Evolutionary conservation across 2,888 invertebrate genomes (phyloP).

Genomic region (Hemistola chrysoprasaria): DNA sequence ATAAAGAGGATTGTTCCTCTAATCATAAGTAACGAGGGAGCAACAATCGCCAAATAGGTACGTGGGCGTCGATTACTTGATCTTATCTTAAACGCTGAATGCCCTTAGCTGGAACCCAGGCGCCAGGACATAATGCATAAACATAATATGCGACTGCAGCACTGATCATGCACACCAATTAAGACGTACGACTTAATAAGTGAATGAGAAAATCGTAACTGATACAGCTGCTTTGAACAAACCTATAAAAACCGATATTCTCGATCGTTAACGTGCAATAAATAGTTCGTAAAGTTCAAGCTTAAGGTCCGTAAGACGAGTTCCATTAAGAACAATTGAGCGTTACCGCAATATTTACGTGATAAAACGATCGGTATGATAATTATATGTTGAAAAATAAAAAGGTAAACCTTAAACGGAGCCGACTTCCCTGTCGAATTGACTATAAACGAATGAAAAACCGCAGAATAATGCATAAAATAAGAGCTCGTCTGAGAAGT

Average conservation of each 20-base stretch:
- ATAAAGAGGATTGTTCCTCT: conserved; percentile 37
- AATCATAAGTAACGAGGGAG: conserved; percentile 63
- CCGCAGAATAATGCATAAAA: conserved; percentile 66
- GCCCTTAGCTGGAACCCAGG: conserved; percentile 43
- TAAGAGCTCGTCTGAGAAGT: conserved; percentile 70
- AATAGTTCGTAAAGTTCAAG: conserved; percentile 52
- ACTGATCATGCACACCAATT: conserved; percentile 3
- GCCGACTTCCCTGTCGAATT: conserved; percentile 46
- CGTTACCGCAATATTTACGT: conserved; percentile 27
- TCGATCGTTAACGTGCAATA: conserved; percentile 40
- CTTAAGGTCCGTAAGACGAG: conserved; percentile 39
- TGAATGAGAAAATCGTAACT: conserved; percentile 42
- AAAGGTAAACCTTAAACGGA: conserved; percentile 37
- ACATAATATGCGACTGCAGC: conserved; percentile 6
- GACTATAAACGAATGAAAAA: conserved; percentile 46
- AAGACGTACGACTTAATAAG: conserved; percentile 26
- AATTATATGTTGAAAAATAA: conserved; percentile 26
- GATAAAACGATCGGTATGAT: conserved; percentile 21
- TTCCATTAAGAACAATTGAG: conserved; percentile 35
- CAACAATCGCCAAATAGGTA: conserved; percentile 53
- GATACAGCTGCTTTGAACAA: conserved; percentile 42
- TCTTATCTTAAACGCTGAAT: conserved; percentile 49
- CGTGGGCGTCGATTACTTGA: conserved; percentile 64
- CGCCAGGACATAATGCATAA: conserved; percentile 17
- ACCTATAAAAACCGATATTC: conserved; percentile 47